Conservation (phyloP, 2,113 vertebrate species). For the Antigone vipio region DNA sequence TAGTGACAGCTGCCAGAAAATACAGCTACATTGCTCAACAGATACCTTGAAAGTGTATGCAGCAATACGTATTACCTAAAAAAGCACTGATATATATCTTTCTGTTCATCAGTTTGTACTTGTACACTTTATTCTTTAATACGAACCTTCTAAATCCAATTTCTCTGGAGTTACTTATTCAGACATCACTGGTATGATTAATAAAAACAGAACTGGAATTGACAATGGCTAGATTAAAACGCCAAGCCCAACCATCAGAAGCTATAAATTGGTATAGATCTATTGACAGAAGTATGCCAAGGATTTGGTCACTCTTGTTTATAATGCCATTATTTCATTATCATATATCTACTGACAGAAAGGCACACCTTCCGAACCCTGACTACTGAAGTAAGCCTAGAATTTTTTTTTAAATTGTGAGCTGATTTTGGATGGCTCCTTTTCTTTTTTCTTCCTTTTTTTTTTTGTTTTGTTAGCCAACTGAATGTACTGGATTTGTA, state of each 20-base stretch:
- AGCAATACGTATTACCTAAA: slow-evolving; percentile 18
- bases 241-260: not conserved
- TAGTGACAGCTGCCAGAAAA: slow-evolving; percentile 65
- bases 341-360: not conserved
- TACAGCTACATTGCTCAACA: slow-evolving; percentile 31
- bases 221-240: slow-evolving; percentile 18
- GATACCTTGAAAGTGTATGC: slow-evolving; percentile 56
- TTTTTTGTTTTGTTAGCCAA: not conserved
- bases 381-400: not conserved
- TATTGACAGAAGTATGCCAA: not conserved
- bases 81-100: not conserved
- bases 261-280: not conserved
- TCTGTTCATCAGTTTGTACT: slow-evolving; percentile 13
- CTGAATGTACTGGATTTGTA: not conserved
- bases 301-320: not conserved
- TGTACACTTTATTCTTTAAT: slow-evolving; percentile 38
- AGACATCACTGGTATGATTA: slow-evolving; percentile 7
- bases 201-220: slow-evolving; percentile 31
- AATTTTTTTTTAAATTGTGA: not conserved
- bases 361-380: not conserved
- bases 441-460: not conserved
- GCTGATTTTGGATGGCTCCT: not conserved
- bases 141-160: slow-evolving; percentile 32
- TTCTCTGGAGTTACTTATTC: slow-evolving; percentile 25
- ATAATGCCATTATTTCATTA: not conserved